These are phyloP conservation scores for Riparia riparia DNA, from an alignment of 2,113 vertebrate genomes.

Conservation along the genomic window DNA sequence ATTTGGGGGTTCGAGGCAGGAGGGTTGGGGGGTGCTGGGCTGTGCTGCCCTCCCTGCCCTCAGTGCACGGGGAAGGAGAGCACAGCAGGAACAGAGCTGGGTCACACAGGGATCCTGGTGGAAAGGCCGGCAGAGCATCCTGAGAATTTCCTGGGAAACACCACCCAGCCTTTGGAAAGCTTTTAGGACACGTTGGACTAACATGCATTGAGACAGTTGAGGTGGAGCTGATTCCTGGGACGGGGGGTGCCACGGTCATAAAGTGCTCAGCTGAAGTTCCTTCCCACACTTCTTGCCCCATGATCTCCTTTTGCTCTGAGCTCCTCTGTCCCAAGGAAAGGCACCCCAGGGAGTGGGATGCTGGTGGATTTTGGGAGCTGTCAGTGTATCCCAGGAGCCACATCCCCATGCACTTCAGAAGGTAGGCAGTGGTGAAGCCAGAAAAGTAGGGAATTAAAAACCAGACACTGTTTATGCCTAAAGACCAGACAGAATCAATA, in stretches of 20 bases:
- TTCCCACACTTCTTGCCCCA: background rate
- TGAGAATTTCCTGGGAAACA: background rate
- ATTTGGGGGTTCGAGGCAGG: background rate
- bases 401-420: background rate
- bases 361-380: background rate
- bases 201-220: background rate
- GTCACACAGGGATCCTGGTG: background rate
- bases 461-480: background rate
- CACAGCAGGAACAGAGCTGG: background rate
- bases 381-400: background rate
- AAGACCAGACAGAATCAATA: constrained; percentile 34
- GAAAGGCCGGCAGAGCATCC: background rate
- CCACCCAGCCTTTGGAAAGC: background rate
- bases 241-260: background rate
- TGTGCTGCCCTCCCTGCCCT: background rate
- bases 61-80: rapidly evolving
- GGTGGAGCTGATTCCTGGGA: background rate
- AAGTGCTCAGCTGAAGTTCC: background rate
- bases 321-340: background rate
- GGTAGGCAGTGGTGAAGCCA: background rate
- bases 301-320: rapidly evolving
- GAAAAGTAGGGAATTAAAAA: background rate
- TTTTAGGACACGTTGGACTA: background rate
- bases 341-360: background rate
- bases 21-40: background rate